These are phyloP conservation scores for Erethizon dorsatum DNA, from an alignment of 2,797 vertebrate genomes.

Conservation along the genomic window DNA sequence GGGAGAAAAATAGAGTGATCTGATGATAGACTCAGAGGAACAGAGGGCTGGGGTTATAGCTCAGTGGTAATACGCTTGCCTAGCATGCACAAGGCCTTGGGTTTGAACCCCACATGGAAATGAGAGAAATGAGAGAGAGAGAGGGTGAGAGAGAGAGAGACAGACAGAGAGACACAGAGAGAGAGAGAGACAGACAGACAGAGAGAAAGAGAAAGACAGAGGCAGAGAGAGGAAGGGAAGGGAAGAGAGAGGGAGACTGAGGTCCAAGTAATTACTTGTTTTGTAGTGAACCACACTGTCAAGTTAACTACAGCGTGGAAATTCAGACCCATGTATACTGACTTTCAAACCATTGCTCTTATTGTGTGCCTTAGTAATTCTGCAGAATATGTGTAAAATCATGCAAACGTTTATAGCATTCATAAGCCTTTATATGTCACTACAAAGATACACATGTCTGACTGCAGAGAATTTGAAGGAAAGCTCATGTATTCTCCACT, in stretches of 20 bases:
- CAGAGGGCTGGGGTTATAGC: not conserved
- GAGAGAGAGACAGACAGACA: not conserved
- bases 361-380: not conserved
- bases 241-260: not conserved
- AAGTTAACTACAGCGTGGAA: not conserved
- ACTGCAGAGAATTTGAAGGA: not conserved
- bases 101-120: not conserved
- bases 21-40: not conserved
- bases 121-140: no score
- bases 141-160: not conserved
- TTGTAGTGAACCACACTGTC: not conserved
- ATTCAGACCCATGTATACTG: not conserved
- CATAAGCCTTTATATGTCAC: not conserved
- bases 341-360: not conserved
- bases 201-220: not conserved
- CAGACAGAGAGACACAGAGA: not conserved
- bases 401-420: not conserved
- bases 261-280: not conserved
- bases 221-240: not conserved
- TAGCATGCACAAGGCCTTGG: not conserved
- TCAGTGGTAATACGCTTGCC: not conserved
- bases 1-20: not conserved
- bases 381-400: not conserved
- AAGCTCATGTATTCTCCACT: not conserved
- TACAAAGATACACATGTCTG: not conserved